These are phyloP conservation scores for Phenganax stokvisi DNA, from an alignment of 92 coral and sea anemone species.

Conservation along the genomic window DNA sequence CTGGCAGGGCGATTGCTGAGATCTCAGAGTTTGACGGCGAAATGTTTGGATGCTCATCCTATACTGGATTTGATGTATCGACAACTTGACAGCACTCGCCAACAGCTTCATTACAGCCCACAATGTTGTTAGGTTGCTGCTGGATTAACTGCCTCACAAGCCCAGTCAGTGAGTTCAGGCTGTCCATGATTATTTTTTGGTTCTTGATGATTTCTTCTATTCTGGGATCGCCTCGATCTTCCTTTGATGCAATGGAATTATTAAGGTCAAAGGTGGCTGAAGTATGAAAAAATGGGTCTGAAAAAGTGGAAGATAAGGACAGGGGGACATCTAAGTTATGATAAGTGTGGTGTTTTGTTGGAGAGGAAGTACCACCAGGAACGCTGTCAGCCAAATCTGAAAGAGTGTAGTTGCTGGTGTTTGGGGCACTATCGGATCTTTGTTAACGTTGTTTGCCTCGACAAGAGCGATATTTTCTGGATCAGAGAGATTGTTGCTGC, in stretches of 20 bases:
- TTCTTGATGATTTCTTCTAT: conserved; percentile 18
- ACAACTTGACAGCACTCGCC: not conserved
- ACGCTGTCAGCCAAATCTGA: not conserved
- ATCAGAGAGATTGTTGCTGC: not conserved
- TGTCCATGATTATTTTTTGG: conserved; percentile 11
- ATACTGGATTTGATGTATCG: not conserved
- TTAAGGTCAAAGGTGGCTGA: not conserved
- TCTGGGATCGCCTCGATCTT: conserved; percentile 19
- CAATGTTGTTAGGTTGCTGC: not conserved
- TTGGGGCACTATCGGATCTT: conserved; percentile 14
- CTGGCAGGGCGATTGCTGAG: not conserved
- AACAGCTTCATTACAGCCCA: too few species aligned
- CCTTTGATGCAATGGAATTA: not conserved
- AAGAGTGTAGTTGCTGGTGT: not conserved
- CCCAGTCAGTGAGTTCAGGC: conserved; percentile 19
- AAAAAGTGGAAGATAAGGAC: conserved; percentile 12
- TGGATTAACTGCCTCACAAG: conserved; percentile 17
- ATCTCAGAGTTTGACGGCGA: not conserved
- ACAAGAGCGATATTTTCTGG: too few species aligned
- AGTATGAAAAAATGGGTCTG: not conserved
- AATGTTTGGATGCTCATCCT: not conserved
- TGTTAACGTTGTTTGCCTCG: not conserved
- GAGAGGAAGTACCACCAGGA: conserved; percentile 7
- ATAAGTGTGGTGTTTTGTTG: not conserved
- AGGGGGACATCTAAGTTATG: conserved; percentile 12